Base-by-base conservation (phyloP, 2,113 vertebrate species). In the Notothenia coriiceps region DNA sequence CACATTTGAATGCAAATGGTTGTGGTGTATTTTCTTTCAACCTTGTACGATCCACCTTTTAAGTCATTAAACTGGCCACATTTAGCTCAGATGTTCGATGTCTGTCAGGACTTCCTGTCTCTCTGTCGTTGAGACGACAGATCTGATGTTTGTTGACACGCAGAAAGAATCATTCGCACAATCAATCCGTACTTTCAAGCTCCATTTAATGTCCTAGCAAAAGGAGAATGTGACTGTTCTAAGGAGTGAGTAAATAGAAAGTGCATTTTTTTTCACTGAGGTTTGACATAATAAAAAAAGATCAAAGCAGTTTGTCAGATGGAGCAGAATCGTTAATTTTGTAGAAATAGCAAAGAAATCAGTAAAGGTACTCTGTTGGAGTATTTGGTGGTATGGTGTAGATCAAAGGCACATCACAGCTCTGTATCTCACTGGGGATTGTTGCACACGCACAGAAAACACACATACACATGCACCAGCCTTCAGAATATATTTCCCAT, bases 381-480 rank as follows among this genome's bases (percentile, higher is more conserved):
- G 85, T 83, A 86, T 92, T 86, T 87, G 89, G 90, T 90, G 85
- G 86, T 82, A 50, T 73, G 90, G 72, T 86, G 87, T 86, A 79
- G 84, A 88, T 92, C 87, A 84, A 90, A 93, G 90, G 86, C 87
- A 91, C 90, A 92, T 89, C 91, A 88, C 89, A 93, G 90, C 88
- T 93, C 91, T 83, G 79, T 70, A 87, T 91, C 84, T 89, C 79
- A 88, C 86, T 74, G 72, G 84, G 89, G 91, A 86, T 89, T 92
- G 90, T 86, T 91, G 86, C 91, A 86, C 89, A 86, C 90, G 55
- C 89, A 91, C 86, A 85, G 68, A 84, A 70, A 84, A 89, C 88
- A 92, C 74, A 86, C 86, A 77, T 50, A 77, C 82, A 87, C 88
- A 91, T 86, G 82, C 85, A 91, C 69, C 78, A 85, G 83, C 89